Conservation (phyloP, 2,888 invertebrate species). For the Odontothrips loti region DNA sequence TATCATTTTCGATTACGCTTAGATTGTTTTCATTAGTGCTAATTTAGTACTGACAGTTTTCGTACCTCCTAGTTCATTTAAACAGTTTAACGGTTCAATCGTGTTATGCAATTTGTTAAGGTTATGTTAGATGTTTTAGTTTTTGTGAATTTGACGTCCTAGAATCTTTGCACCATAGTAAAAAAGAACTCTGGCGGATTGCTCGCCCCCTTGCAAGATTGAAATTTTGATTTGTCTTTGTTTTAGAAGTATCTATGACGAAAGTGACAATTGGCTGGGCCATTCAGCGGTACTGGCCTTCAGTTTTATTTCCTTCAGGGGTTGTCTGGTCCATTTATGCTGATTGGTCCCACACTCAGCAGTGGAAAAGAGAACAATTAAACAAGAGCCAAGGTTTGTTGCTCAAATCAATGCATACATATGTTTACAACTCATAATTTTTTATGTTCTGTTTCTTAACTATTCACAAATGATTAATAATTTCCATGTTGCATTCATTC, state of each 20-base stretch:
- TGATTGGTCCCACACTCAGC: constrained; percentile 67
- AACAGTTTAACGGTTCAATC: too few relatives aligned
- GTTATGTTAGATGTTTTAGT: too few relatives aligned
- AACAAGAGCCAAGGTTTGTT: constrained; percentile 32
- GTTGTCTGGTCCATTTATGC: constrained; percentile 58
- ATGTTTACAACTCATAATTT: too few relatives aligned
- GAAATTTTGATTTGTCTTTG: neutral
- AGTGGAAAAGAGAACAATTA: constrained; percentile 60
- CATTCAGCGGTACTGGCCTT: constrained; percentile 61
- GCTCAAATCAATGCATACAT: constrained; percentile 36
- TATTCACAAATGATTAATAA: too few relatives aligned
- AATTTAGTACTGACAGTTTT: too few relatives aligned
- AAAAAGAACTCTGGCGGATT: too few relatives aligned
- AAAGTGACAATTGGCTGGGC: constrained; percentile 43
- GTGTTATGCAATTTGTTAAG: too few relatives aligned
- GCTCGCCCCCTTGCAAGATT: neutral
- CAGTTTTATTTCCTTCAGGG: constrained; percentile 63
- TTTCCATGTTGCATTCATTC: neutral
- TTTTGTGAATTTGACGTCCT: too few relatives aligned
- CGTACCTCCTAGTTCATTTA: too few relatives aligned
- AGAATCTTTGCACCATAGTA: too few relatives aligned
- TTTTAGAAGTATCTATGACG: neutral
- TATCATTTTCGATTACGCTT: too few relatives aligned
- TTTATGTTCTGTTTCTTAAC: constrained; percentile 5
- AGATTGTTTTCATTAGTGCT: too few relatives aligned